Percentiles rank a stretch among this genome's conserved stretches.
phyloP scores from a whole-genome alignment of 2,888 invertebrate genomes.

The Drosophila trichaetosa region DNA sequence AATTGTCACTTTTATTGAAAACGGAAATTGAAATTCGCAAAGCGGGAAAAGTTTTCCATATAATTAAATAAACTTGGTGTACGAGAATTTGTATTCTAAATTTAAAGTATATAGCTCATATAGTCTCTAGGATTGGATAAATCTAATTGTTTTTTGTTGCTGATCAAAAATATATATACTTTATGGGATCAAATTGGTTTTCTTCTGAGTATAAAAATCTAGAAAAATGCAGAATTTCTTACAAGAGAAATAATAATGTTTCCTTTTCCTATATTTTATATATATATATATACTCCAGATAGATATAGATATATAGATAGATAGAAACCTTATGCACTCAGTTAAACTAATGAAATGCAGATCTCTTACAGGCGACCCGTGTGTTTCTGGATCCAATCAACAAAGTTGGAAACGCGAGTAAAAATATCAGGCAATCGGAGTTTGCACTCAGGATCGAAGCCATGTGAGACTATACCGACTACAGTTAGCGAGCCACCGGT shows the following conservation, averaged over 20 bases:
- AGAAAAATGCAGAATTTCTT: not conserved
- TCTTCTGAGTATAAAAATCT: too few relatives aligned
- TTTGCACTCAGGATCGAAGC: constrained; percentile 49
- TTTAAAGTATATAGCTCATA: too few relatives aligned
- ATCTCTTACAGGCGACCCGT: constrained; percentile 24
- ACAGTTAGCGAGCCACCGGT: constrained; percentile 44
- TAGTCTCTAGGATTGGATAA: too few relatives aligned
- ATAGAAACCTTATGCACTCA: too few relatives aligned
- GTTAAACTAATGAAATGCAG: not conserved
- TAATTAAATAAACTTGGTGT: too few relatives aligned
- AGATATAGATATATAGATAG: not conserved
- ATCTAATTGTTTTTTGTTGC: too few relatives aligned
- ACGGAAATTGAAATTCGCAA: too few relatives aligned
- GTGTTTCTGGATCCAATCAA: constrained; percentile 45
- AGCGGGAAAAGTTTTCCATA: too few relatives aligned
- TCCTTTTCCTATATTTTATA: not conserved
- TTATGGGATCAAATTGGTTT: too few relatives aligned
- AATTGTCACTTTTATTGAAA: too few relatives aligned
- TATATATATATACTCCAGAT: not conserved
- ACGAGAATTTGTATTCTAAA: too few relatives aligned
- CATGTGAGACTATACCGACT: constrained; percentile 67
- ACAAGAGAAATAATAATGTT: not conserved
- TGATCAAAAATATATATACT: too few relatives aligned
- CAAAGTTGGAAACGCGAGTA: constrained; percentile 49
- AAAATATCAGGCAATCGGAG: constrained; percentile 54